Conservation (phyloP, 1,140 invertebrate genomes). For the Euglossa dilemma region DNA sequence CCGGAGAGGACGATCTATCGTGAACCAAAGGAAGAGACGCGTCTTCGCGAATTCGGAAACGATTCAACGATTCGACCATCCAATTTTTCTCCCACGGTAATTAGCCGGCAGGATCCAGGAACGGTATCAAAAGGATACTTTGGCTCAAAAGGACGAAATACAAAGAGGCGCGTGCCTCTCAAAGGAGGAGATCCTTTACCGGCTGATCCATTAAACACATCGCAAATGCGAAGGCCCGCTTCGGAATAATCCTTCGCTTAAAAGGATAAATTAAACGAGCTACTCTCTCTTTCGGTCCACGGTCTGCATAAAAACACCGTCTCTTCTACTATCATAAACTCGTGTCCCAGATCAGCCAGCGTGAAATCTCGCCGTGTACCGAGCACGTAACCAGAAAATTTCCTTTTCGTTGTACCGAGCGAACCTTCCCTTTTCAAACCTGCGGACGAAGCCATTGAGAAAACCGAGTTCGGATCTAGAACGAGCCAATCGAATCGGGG, state of each 20-base stretch:
- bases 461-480: neutral
- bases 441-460: neutral
- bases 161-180: too few relatives aligned
- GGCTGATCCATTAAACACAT: too few relatives aligned
- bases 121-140: too few relatives aligned
- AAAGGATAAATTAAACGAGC: neutral
- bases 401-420: neutral
- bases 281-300: neutral
- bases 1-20: neutral
- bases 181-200: neutral
- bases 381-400: neutral
- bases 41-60: too few relatives aligned
- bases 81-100: too few relatives aligned
- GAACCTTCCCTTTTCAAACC: neutral
- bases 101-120: too few relatives aligned
- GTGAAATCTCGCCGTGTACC: neutral
- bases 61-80: too few relatives aligned
- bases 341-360: neutral
- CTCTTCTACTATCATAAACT: neutral
- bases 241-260: neutral
- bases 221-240: neutral
- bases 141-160: too few relatives aligned
- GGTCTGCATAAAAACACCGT: neutral
- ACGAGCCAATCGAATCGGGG: neutral
- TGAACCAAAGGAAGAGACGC: too few relatives aligned